Conservation (phyloP, 2,113 vertebrate genomes). For the Rousettus leschenaultii region DNA sequence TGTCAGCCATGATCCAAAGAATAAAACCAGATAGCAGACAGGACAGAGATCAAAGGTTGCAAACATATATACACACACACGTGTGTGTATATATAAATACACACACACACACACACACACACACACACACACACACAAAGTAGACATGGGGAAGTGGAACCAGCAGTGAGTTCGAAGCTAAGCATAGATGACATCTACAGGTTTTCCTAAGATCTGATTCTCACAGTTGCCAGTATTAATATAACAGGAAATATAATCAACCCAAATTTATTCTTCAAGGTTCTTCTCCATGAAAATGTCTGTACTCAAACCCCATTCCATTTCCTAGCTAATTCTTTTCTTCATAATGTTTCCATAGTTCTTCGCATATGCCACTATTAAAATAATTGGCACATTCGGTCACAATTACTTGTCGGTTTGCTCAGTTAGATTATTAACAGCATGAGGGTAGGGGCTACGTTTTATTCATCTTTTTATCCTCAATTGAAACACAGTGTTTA, state of each 20-base stretch:
- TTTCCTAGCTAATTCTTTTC: background rate
- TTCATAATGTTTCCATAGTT: background rate
- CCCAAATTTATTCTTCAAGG: background rate
- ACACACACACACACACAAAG: background rate
- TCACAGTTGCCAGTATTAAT: background rate
- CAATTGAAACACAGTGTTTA: background rate
- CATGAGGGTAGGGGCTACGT: background rate
- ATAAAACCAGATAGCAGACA: conserved; percentile 27
- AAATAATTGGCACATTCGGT: background rate
- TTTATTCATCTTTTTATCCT: background rate
- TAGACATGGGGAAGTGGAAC: background rate
- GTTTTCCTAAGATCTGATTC: background rate
- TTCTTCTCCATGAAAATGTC: background rate
- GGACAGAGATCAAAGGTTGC: background rate
- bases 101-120: background rate
- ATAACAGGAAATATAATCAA: background rate
- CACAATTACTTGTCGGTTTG: background rate
- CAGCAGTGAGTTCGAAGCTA: conserved; percentile 8
- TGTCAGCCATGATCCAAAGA: background rate
- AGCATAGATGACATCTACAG: background rate
- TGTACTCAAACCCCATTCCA: background rate
- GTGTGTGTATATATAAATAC: background rate
- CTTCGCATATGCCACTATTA: background rate
- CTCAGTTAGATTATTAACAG: background rate
- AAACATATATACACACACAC: background rate